Conservation (phyloP, 2,888 invertebrate genomes). For the Agonopterix subpropinquella region DNA sequence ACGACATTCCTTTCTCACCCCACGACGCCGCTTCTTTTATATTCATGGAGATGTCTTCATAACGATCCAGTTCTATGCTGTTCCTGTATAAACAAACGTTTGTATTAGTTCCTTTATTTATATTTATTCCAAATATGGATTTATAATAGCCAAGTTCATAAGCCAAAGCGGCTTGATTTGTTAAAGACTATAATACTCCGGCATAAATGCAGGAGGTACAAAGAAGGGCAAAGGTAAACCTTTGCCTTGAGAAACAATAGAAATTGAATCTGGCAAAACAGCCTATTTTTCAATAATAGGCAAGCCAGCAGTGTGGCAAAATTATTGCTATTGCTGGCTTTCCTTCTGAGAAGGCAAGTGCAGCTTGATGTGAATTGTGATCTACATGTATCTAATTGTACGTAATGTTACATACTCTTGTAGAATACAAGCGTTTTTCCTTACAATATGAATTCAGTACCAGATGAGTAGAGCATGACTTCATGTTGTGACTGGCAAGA, state of each 20-base stretch:
- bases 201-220: too few species aligned
- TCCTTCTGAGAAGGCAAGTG: background rate
- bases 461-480: conserved; percentile 84
- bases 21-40: conserved; percentile 81
- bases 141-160: too few species aligned
- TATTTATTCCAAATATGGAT: too few species aligned
- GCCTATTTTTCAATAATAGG: too few species aligned
- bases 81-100: conserved; percentile 50
- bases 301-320: too few species aligned
- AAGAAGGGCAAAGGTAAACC: too few species aligned
- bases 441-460: conserved; percentile 84
- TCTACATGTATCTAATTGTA: conserved; percentile 62
- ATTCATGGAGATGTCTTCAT: conserved; percentile 78
- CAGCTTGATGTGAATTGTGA: background rate
- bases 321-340: background rate
- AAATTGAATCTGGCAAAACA: too few species aligned
- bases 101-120: background rate
- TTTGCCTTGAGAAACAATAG: too few species aligned
- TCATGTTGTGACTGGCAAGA: conserved; percentile 85
- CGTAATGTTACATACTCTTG: conserved; percentile 76
- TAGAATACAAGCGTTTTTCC: conserved; percentile 77
- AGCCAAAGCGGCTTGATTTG: too few species aligned
- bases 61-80: conserved; percentile 62
- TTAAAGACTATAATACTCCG: too few species aligned
- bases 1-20: conserved; percentile 76